A percentile compares a stretch with the other conserved stretches of the same genome.
Conservation (phyloP, 1,140 invertebrate genomes). For the Ganaspis sp. region DNA sequence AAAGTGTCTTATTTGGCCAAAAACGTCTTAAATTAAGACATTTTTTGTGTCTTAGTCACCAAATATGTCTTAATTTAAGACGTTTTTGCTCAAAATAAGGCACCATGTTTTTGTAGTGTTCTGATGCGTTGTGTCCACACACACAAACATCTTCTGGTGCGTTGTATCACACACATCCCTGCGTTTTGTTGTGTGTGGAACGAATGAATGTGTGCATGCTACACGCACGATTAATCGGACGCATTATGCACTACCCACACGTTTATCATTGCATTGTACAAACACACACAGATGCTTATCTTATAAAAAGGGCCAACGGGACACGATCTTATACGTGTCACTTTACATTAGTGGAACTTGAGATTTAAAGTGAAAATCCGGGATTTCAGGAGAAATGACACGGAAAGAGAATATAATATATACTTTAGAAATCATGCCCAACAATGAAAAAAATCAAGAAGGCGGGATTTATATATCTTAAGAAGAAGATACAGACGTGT, state of each 20-base stretch:
- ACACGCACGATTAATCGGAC: not conserved
- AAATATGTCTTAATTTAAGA: too few species aligned
- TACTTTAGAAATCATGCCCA: not conserved
- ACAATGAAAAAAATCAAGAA: not conserved
- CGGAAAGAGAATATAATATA: too few species aligned
- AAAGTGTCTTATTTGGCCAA: too few species aligned
- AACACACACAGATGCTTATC: not conserved
- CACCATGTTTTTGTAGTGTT: too few species aligned
- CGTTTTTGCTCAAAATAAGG: too few species aligned
- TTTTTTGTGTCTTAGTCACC: too few species aligned
- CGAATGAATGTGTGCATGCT: too few species aligned
- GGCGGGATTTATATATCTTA: not conserved
- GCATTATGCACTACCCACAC: not conserved
- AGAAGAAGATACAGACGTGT: slow-evolving; percentile 1
- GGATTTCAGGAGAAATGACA: not conserved
- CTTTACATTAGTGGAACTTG: not conserved
- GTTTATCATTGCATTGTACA: not conserved
- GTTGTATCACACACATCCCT: not conserved
- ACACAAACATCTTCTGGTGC: too few species aligned
- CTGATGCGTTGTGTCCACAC: too few species aligned
- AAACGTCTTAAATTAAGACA: too few species aligned
- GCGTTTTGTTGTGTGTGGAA: too few species aligned
- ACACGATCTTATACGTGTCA: not conserved
- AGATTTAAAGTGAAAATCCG: not conserved
- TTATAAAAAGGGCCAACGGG: not conserved